Evolutionary conservation across 2,797 vertebrate species (phyloP), one percentile per base, ranked within the genome.

Genomic region (Oryzias dopingdopingensis): DNA sequence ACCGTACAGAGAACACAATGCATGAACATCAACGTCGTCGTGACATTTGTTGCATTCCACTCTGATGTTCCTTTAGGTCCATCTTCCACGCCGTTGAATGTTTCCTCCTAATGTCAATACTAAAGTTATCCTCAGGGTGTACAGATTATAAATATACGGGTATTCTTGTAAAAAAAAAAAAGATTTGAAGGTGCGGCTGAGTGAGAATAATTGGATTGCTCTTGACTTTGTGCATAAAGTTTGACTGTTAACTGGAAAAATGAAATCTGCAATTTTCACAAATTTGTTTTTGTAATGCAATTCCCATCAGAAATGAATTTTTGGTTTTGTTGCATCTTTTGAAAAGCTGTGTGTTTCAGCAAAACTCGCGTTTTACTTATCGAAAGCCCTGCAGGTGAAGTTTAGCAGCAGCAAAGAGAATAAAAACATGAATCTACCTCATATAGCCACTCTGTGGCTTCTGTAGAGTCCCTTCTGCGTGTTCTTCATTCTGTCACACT

Each of bases 131-230:
- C 92, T 93, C 92, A 93, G 92, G 92, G 91, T 91, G 79, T 86
- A 86, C 77, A 85, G 81, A 86, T 91, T 86, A 77, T 83, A 77
- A 37, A 37, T 88, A 91, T 92, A 93, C 92, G 92, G 92, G 92
- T 93, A 93, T 92, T 88, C 77, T 82, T 79, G 74, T 83, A 40
- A 77, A 32, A 32, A 32, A 32, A 32, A 32, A 32, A 37, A 60
- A 77, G 79, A 62, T 87, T 86, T 55, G 56, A 76, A 74, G 77
- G 69, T 78, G 72, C 67, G 84, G 79, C 66, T 70, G 62, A 72
- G 51, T 59, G 54, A 67, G 37, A 37, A 60, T 70, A 70, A 58
- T 26, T 40, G 53, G 54, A 72, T 70, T 78, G 76, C 46, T 8
- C 8, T 32, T 10, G 29, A 32, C 29, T 26, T 5, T 37, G 32